Base-by-base conservation (phyloP, 2,797 vertebrate species). In the Scomberomorus guttatus region DNA sequence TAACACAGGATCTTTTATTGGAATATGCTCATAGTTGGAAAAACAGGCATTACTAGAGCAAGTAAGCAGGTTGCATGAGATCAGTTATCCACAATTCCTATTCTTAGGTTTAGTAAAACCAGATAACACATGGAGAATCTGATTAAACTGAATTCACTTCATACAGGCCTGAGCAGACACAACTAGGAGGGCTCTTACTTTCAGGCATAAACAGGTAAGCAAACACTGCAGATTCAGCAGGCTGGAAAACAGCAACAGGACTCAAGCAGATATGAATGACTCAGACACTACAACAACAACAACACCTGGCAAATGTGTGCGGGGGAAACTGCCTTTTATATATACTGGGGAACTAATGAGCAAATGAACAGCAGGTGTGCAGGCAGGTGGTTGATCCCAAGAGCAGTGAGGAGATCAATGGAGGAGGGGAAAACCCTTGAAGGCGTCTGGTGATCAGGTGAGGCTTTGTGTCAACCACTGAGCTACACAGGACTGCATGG, bases 321-420 rank as follows among this genome's bases (percentile, higher is more conserved):
- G 50, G 46, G 64, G 46, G 59, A 32, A 20, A 11, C 10, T 55
- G 51, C 4, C 29, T 67, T 59, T 68, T 75, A 51, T 72, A 59
- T 60, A 69, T n/a, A 55, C 37, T 5, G 71, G 46, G 63, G 37
- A 70, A 55, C 67, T 83, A 83, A 88, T 87, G 87, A 88, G 76
- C 68, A 83, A 87, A 86, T 61, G 59, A 82, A 77, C 68, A 88
- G 81, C 86, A 82, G 81, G 80, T 88, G 87, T 83, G 62, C 29
- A 29, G 66, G 77, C 84, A 87, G 90, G 74, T 87, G 83, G 72
- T 60, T 75, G 73, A 87, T 86, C 72, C 76, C 13, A 4, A 20
- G 70, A 55, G 67, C 51, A 55, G 73, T 2, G 25, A 70, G 37
- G 32, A 50, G 68, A 85, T 86, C 79, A 85, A 80, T 71, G 50